Base-by-base conservation (phyloP, 2,797 vertebrate species). In the Anguilla pacifica region DNA sequence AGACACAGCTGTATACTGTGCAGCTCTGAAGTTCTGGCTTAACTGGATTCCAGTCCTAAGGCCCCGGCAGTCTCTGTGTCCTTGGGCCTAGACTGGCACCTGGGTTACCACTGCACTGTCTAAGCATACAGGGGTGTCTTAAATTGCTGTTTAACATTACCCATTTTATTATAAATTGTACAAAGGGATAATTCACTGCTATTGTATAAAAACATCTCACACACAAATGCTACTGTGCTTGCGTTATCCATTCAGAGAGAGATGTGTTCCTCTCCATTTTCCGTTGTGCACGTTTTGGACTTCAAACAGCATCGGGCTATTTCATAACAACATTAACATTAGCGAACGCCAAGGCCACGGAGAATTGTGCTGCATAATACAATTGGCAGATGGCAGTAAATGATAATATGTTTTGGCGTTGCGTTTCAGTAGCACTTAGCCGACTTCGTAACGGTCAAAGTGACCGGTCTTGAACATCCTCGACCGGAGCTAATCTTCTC, bases 341-440 rank as follows among this genome's bases (percentile, higher is more conserved):
- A 83, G 87, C 55, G 86, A 90, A 85, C 81, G 70, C 15, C 83
- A 82, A 55, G 85, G 79, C 81, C 86, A 90, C 91, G 49, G n/a
- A 89, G 72, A 90, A 88, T 93, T 93, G 72, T 92, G 85, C 91
- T 92, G 85, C 83, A 83, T 91, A 85, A 86, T 92, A 88, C 87
- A 31, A 6, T 10, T 88, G 84, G 57, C 77, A 90, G 87, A 86
- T 88, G 91, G 91, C 92, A 91, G 89, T 91, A 83, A 64, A 46
- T 39, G 4, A 43, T 81, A 81, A 6, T 49, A 86, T 35, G 7
- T 74, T 82, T 55, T 39, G 46, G 74, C 86, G 90, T 70, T 88
- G 51, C 43, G 43, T 46, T 46, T 59, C 1, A 35, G 86, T 51
- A 59, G n/a, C 6, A 55, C 15, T 4, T n/a, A 39, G n/a, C 46